Evolutionary conservation across 2,888 invertebrate genomes (phyloP).

Genomic region (Pristionchus japonicus): DNA sequence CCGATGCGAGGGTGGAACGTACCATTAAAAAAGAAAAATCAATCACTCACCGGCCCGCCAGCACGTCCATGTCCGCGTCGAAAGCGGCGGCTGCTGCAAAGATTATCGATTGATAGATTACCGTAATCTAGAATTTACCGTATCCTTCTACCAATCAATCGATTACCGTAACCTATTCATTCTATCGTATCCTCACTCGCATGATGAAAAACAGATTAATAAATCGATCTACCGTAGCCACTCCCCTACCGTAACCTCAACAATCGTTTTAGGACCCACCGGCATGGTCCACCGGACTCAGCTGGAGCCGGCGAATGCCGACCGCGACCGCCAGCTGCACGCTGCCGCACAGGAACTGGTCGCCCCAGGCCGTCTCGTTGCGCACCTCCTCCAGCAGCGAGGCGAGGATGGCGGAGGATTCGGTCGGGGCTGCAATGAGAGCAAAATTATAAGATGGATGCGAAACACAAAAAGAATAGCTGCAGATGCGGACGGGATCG

Average conservation of each 20-base stretch:
- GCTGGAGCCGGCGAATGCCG: background rate
- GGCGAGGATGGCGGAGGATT: slow-evolving; percentile 22
- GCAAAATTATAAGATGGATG: background rate
- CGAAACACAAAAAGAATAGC: too few relatives aligned
- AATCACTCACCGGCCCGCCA: background rate
- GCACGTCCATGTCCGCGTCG: slow-evolving; percentile 35
- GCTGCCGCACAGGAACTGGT: slow-evolving; percentile 25
- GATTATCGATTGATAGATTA: background rate
- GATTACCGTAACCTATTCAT: too few relatives aligned
- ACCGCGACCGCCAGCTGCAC: slow-evolving; percentile 40
- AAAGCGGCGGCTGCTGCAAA: slow-evolving; percentile 33
- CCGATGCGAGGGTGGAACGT: background rate
- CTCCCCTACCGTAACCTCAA: background rate
- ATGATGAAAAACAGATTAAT: too few relatives aligned
- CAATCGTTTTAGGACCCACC: background rate
- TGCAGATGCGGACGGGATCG: too few relatives aligned
- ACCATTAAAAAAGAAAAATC: background rate
- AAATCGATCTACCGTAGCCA: background rate
- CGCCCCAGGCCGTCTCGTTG: slow-evolving; percentile 47
- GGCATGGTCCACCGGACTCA: slow-evolving; percentile 39
- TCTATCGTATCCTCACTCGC: too few relatives aligned
- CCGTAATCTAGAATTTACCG: background rate
- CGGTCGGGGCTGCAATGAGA: slow-evolving; percentile 39
- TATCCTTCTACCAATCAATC: too few relatives aligned
- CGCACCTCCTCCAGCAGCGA: slow-evolving; percentile 41